Percentiles rank a stretch among this genome's conserved stretches.
These are phyloP conservation scores for Mimas tiliae DNA, from an alignment of 2,888 invertebrate species.

Conservation along the genomic window DNA sequence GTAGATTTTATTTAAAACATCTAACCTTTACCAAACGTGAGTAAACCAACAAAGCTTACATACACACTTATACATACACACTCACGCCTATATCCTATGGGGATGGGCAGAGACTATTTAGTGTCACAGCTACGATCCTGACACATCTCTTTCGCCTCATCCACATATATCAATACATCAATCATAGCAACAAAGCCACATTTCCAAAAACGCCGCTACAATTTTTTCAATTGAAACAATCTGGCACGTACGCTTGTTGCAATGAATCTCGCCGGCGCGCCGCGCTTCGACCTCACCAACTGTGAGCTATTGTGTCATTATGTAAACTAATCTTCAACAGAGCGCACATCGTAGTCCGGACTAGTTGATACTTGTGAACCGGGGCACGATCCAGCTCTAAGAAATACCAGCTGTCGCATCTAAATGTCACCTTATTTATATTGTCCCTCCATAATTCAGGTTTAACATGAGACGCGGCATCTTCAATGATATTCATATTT, in stretches of 20 bases:
- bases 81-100: no score
- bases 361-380: slow-evolving; percentile 18
- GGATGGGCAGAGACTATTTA: no score
- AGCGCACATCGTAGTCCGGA: background rate
- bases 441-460: background rate
- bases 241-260: slow-evolving; percentile 18
- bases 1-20: background rate
- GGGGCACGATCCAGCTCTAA: slow-evolving; percentile 20
- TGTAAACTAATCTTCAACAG: slow-evolving; percentile 22
- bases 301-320: slow-evolving; percentile 23
- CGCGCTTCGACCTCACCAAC: slow-evolving; percentile 9
- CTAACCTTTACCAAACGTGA: background rate
- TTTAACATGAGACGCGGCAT: slow-evolving; percentile 12
- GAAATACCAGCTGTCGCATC: slow-evolving; percentile 23
- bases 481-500: slow-evolving; percentile 22
- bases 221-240: slow-evolving; percentile 28
- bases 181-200: background rate
- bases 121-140: no score
- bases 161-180: no score
- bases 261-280: background rate
- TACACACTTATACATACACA: no score
- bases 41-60: no score
- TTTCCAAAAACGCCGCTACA: background rate
- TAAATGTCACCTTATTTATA: slow-evolving; percentile 23
- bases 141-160: no score